A percentile compares a stretch with the other conserved stretches of the same genome.
Evolutionary conservation across 2,888 invertebrate genomes (phyloP).

Genomic region (Mechanitis messenoides): DNA sequence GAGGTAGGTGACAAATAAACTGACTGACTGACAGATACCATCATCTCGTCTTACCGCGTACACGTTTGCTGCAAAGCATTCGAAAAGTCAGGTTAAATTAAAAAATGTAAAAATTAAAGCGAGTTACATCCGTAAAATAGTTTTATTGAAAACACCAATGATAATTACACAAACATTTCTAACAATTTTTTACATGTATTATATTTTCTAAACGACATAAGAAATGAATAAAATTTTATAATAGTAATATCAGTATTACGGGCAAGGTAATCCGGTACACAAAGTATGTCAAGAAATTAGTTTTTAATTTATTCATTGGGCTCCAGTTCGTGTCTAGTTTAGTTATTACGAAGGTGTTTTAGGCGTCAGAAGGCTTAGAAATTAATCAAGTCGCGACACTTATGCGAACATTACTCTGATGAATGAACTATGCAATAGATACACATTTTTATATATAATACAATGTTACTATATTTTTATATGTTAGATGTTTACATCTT

Average conservation of each 20-base stretch:
- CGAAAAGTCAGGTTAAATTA: no score
- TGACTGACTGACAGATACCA: constrained; percentile 3
- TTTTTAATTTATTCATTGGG: constrained; percentile 72
- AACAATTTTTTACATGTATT: no score
- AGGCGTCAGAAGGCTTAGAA: constrained; percentile 48
- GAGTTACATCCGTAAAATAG: no score
- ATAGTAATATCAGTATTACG: constrained; percentile 57
- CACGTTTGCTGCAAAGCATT: no score
- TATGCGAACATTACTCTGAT: constrained; percentile 18
- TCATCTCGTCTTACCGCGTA: no score
- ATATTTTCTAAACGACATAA: no score
- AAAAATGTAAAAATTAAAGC: no score
- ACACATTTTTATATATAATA: constrained; percentile 1
- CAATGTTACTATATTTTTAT: background rate
- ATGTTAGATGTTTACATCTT: no score
- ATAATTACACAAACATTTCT: no score
- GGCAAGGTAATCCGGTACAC: constrained; percentile 65
- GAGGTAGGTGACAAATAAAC: constrained; percentile 9
- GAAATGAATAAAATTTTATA: constrained; percentile 25
- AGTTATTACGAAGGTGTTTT: constrained; percentile 53
- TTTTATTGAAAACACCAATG: no score
- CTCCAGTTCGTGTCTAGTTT: constrained; percentile 61
- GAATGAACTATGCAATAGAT: background rate
- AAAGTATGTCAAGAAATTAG: constrained; percentile 72
- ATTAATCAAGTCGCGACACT: constrained; percentile 47